Evolutionary conservation across 2,797 vertebrate species (phyloP).

Genomic region (Rhabdomys pumilio): DNA sequence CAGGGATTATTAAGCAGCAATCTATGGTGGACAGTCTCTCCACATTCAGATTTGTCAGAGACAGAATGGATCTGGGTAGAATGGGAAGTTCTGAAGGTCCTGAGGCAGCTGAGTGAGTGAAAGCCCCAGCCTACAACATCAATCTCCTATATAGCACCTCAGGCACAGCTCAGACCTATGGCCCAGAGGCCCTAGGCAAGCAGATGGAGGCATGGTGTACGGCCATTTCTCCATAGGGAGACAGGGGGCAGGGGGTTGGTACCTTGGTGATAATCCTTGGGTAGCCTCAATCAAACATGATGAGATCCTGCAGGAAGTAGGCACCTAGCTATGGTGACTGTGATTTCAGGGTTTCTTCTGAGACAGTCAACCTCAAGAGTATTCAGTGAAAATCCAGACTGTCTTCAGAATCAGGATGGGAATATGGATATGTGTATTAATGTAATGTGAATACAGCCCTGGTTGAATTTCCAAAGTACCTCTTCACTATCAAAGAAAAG

Average conservation of each 20-base stretch:
- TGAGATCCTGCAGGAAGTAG: neutral
- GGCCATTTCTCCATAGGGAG: neutral
- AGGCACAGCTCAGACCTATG: neutral
- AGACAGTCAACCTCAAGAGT: neutral
- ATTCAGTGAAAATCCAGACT: conserved; percentile 2
- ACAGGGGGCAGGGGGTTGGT: neutral
- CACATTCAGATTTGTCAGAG: neutral
- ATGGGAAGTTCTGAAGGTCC: neutral
- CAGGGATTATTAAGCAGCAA: neutral
- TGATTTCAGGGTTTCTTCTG: neutral
- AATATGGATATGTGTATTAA: neutral
- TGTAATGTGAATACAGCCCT: neutral
- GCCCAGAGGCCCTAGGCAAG: neutral
- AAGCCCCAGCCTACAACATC: too few relatives aligned
- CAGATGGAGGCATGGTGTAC: neutral
- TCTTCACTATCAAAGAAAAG: conserved; percentile 23
- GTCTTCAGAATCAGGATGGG: neutral
- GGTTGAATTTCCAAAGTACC: conserved; percentile 33
- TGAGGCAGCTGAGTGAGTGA: neutral
- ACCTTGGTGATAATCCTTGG: neutral
- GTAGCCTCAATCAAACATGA: neutral
- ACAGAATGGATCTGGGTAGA: neutral
- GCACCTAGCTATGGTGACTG: neutral
- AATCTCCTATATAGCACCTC: neutral
- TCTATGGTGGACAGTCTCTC: neutral